Base-by-base conservation (phyloP, 2,888 invertebrate species). In the Conus canariensis region DNA sequence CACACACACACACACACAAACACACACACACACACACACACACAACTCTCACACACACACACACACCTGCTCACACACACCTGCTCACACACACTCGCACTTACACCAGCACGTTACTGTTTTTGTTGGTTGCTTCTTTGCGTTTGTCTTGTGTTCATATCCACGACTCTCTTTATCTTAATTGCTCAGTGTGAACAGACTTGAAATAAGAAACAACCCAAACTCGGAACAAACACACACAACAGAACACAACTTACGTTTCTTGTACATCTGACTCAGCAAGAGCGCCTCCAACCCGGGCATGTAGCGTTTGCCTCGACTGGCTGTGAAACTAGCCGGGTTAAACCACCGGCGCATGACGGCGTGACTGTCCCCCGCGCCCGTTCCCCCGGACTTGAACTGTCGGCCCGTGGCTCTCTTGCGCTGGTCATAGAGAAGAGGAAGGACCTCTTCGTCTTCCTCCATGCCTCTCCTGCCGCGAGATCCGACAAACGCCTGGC, bases 251-350 rank as follows among this genome's bases (percentile, higher is more conserved):
- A 85, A 91, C 83, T 91, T 67, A 91, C 91, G 88, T 88, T 89
- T 89, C 67, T 91, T 64, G 82, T 91, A 91, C 74, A 88, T 80
- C 45, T 86, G 88, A 16, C 90, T 90, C 45, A 91, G 87, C 58
- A 90, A 30, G n/a, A 91, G 70, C 10, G 91, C 83, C 74, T 91
- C 87, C 59, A 91, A 74, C 0, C 91, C 91, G 3, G 91, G 90
- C 22, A 91, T 67, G 12, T 88, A 88, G 9, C 91, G 90, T 80
- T 91, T 91, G 70, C 91, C 91, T 0, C 91, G 77, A 45, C 91
- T 91, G 59, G 88, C 91, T 10, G 88, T 30, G 60, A 91, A 91
- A 7, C 91, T 90, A 59, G 90, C 90, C 22, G 91, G 91, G 58
- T 86, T 77, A 59, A 88, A 90, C 88, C 87, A 19, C n/a, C 88